These are phyloP conservation scores for Hydrotaea diabolus DNA, from an alignment of 2,888 invertebrate species.

Conservation along the genomic window DNA sequence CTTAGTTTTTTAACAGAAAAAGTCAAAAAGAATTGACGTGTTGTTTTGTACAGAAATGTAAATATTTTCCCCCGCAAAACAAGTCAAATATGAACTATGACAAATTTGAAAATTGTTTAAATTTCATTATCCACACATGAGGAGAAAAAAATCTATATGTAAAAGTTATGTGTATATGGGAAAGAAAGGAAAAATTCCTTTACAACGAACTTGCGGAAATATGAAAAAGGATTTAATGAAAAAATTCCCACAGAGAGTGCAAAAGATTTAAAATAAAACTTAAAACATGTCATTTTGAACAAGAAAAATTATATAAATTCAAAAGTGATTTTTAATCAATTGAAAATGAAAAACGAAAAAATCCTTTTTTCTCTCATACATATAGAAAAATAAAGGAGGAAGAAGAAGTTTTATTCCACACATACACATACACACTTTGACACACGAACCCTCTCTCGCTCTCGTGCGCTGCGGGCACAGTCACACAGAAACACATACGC, in stretches of 20 bases:
- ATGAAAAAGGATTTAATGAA: not conserved
- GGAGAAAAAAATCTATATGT: constrained; percentile 14
- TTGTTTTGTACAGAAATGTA: constrained; percentile 56
- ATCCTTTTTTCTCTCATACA: constrained; percentile 50
- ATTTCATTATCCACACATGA: not conserved
- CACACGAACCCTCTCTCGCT: constrained; percentile 26
- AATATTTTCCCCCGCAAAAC: constrained; percentile 29
- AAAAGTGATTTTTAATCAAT: constrained; percentile 12
- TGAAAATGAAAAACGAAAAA: constrained; percentile 1
- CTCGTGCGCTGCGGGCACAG: no score
- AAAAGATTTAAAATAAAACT: not conserved
- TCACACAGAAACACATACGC: not conserved
- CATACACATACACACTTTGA: constrained; percentile 41
- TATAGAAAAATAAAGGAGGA: constrained; percentile 48
- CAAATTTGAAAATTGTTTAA: not conserved
- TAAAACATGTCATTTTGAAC: not conserved
- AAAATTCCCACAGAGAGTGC: not conserved
- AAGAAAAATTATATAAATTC: constrained; percentile 41
- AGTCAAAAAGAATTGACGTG: constrained; percentile 44
- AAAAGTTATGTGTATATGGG: constrained; percentile 49
- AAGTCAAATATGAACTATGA: not conserved
- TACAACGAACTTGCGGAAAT: not conserved
- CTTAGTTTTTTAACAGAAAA: constrained; percentile 39
- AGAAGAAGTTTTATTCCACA: no score
- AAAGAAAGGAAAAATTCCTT: constrained; percentile 32